These are phyloP conservation scores for Myripristis murdjan DNA, from an alignment of 2,797 vertebrate genomes.

Conservation along the genomic window DNA sequence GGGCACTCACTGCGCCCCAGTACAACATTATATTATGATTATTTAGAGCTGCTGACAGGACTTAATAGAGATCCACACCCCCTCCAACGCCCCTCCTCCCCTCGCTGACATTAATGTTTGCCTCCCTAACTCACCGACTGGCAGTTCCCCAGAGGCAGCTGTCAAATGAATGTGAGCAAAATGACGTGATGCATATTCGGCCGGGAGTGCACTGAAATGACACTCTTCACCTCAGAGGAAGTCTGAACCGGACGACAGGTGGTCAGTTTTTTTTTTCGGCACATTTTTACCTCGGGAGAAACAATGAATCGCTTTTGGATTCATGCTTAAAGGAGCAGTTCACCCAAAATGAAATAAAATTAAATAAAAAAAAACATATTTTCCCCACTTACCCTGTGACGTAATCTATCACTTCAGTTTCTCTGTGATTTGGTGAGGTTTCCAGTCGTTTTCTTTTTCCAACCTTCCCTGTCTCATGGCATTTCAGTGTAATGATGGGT, in stretches of 20 bases:
- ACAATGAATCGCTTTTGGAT: neutral
- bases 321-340: too few relatives aligned
- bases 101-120: conserved; percentile 47
- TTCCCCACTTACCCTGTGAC: too few relatives aligned
- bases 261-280: conserved; percentile 13
- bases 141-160: conserved; percentile 38
- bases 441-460: too few relatives aligned
- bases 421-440: too few relatives aligned
- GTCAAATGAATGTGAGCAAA: conserved; percentile 21
- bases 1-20: conserved; percentile 1
- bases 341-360: too few relatives aligned
- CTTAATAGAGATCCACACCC: conserved; percentile 74
- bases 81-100: conserved; percentile 40
- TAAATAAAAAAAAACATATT: too few relatives aligned
- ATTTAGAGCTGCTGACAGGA: conserved; percentile 64
- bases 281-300: neutral
- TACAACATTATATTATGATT: conserved; percentile 52
- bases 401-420: too few relatives aligned
- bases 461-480: too few relatives aligned
- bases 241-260: neutral
- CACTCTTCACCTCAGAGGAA: neutral
- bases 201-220: neutral
- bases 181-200: neutral
- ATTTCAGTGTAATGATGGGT: too few relatives aligned
- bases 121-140: conserved; percentile 1